Evolutionary conservation across 2,888 invertebrate genomes (phyloP).

Genomic region (Diadegma fenestrale): DNA sequence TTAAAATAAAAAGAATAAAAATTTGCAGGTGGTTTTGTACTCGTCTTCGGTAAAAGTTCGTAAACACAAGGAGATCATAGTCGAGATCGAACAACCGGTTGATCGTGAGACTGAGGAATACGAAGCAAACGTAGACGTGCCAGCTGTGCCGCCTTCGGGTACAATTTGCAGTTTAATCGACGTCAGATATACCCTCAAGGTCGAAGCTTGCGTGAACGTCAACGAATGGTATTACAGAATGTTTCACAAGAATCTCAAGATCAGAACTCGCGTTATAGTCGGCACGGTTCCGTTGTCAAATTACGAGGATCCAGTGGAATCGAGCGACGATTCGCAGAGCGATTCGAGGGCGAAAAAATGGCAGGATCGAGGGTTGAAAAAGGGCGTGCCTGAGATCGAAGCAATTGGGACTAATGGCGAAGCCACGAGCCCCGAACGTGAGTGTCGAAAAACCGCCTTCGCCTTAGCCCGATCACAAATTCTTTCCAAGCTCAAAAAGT

Average conservation of each 20-base stretch:
- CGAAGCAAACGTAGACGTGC: conserved; percentile 77
- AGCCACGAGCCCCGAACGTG: conserved; percentile 33
- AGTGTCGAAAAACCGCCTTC: conserved; percentile 12
- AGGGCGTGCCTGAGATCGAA: not conserved
- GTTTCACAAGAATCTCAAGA: conserved; percentile 80
- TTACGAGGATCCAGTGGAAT: conserved; percentile 76
- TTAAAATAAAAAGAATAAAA: too few relatives aligned
- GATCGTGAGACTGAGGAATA: conserved; percentile 70
- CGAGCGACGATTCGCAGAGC: conserved; percentile 60
- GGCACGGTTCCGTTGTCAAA: conserved; percentile 78
- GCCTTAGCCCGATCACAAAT: not conserved
- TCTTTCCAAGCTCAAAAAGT: not conserved
- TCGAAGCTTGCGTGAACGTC: conserved; percentile 79
- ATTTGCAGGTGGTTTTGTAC: conserved; percentile 77
- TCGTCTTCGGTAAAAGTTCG: conserved; percentile 77
- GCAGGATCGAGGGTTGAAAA: not conserved
- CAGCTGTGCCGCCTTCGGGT: conserved; percentile 82
- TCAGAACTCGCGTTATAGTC: conserved; percentile 76
- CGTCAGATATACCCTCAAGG: conserved; percentile 81
- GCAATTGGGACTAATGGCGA: conserved; percentile 24
- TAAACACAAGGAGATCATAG: conserved; percentile 80
- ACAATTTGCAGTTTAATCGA: conserved; percentile 82
- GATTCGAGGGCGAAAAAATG: conserved; percentile 16
- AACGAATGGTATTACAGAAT: conserved; percentile 81
- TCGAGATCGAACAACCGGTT: conserved; percentile 78